Evolutionary conservation across 2,888 invertebrate genomes (phyloP).

Genomic region (Notodonta ziczac): DNA sequence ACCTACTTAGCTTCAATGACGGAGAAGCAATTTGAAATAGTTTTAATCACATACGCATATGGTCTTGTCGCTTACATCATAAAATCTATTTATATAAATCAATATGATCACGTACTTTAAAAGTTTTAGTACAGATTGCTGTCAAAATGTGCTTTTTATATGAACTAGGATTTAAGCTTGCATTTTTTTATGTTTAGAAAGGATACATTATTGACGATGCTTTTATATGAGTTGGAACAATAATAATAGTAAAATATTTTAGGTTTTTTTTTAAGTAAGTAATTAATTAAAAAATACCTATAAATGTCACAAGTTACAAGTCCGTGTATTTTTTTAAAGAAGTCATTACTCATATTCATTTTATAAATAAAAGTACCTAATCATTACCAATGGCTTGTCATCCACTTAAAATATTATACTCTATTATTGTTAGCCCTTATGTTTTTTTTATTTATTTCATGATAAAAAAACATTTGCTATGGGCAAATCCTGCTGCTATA

Average conservation of each 20-base stretch:
- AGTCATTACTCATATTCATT: too few species aligned
- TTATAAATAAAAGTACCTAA: too few species aligned
- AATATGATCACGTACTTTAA: background rate
- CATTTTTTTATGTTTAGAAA: background rate
- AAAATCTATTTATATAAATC: background rate
- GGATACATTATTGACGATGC: too few species aligned
- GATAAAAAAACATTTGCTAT: background rate
- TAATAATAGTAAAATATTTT: too few species aligned
- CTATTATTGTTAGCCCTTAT: too few species aligned
- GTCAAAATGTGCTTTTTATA: constrained; percentile 3
- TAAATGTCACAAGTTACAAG: too few species aligned
- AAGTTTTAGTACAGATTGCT: background rate
- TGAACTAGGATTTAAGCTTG: background rate
- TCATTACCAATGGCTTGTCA: too few species aligned
- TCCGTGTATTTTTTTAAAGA: too few species aligned
- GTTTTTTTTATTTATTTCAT: background rate
- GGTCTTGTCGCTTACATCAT: background rate
- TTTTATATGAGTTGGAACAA: too few species aligned
- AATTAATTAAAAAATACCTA: too few species aligned
- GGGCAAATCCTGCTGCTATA: background rate
- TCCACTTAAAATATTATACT: too few species aligned
- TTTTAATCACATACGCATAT: constrained; percentile 1
- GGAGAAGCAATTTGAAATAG: background rate
- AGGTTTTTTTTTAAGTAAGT: too few species aligned
- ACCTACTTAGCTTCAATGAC: background rate